Evolutionary conservation across 2,113 vertebrate species (phyloP).

Genomic region (Dromas ardeola): DNA sequence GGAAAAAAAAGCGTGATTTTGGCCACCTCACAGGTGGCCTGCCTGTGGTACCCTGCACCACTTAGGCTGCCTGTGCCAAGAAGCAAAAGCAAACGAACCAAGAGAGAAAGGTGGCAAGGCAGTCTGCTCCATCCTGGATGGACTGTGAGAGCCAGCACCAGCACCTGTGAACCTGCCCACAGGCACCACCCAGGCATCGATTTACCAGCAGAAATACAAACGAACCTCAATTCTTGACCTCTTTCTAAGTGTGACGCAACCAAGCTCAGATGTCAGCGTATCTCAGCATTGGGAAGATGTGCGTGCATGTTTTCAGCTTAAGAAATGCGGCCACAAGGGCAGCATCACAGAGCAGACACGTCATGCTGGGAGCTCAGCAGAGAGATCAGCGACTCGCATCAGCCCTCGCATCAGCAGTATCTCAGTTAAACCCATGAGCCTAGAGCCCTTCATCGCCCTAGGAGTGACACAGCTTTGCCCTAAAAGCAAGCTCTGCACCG

Average conservation of each 20-base stretch:
- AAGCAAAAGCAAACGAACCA: background rate
- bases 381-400: background rate
- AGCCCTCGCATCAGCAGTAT: background rate
- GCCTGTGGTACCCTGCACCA: fast-evolving
- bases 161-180: background rate
- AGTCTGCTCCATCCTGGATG: background rate
- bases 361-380: background rate
- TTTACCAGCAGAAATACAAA: background rate
- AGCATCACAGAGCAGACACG: fast-evolving
- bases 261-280: background rate
- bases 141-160: background rate
- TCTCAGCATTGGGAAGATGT: background rate
- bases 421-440: background rate
- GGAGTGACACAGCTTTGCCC: background rate
- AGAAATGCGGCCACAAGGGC: fast-evolving
- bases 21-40: background rate
- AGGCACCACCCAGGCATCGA: background rate
- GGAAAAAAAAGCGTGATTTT: background rate
- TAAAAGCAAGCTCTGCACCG: background rate
- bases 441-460: background rate
- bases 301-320: background rate
- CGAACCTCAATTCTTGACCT: background rate
- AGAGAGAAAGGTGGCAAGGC: background rate
- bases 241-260: background rate
- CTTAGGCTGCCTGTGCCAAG: background rate